These are phyloP conservation scores for Indicator maculatus DNA, from an alignment of 2,113 vertebrate species.

Conservation along the genomic window DNA sequence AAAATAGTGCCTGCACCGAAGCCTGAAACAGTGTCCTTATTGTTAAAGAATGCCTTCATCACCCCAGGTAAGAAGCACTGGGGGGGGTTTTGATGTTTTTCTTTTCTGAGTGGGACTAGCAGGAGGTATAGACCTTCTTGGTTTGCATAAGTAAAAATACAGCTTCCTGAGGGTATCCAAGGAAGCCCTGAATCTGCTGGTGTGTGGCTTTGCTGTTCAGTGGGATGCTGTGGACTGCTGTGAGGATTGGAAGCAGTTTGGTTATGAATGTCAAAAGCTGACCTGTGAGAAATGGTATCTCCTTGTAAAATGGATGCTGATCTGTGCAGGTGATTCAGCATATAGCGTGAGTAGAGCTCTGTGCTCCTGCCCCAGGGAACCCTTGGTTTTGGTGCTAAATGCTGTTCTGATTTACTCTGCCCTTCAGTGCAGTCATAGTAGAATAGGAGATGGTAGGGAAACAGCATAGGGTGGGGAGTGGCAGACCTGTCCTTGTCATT, in stretches of 20 bases:
- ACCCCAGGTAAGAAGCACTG: conserved; percentile 72
- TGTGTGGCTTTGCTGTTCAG: background rate
- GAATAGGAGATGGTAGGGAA: background rate
- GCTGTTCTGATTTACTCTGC: background rate
- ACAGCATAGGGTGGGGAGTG: background rate
- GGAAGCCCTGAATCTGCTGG: background rate
- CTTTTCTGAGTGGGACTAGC: background rate
- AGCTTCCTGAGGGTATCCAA: background rate
- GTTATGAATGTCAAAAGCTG: background rate
- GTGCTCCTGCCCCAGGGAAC: background rate
- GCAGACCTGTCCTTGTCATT: background rate
- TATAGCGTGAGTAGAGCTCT: background rate
- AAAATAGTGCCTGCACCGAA: conserved; percentile 86
- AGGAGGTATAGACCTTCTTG: background rate
- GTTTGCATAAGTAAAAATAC: background rate
- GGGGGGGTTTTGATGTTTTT: background rate
- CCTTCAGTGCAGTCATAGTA: background rate
- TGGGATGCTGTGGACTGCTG: background rate
- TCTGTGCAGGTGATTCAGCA: background rate
- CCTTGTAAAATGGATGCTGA: background rate
- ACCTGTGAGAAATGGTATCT: fast-evolving
- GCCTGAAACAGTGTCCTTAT: conserved; percentile 78
- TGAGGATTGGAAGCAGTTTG: background rate
- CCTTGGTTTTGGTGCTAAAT: background rate
- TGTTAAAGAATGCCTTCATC: conserved; percentile 77